Conservation (phyloP, 2,113 vertebrate genomes). For the Spea bombifrons region DNA sequence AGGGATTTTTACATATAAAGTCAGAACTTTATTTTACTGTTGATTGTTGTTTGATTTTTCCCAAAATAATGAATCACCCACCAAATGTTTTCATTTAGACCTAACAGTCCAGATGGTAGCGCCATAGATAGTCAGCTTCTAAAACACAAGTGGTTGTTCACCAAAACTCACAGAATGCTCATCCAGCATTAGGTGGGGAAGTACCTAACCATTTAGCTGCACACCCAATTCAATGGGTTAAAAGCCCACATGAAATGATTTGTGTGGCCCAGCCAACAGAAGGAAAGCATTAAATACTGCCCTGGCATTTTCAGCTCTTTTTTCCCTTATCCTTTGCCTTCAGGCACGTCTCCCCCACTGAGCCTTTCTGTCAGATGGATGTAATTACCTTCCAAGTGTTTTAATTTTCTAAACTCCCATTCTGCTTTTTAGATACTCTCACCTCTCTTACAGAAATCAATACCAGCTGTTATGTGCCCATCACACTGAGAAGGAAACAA, state of each 20-base stretch:
- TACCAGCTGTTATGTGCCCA: conserved; percentile 41
- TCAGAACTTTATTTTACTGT: no score
- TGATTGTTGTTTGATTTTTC: no score
- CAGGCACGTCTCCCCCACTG: conserved; percentile 47
- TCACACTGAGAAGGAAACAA: conserved; percentile 30
- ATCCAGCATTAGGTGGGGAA: no score
- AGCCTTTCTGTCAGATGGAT: conserved; percentile 46
- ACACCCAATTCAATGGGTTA: background rate
- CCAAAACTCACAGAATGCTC: no score
- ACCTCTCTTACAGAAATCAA: conserved; percentile 42
- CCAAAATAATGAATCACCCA: no score
- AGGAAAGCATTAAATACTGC: conserved; percentile 42
- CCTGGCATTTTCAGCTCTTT: conserved; percentile 37
- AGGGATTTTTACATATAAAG: no score
- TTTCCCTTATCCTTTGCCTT: conserved; percentile 37
- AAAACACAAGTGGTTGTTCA: no score
- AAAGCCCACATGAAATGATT: conserved; percentile 26
- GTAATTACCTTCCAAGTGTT: conserved; percentile 48
- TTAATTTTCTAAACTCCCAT: conserved; percentile 46
- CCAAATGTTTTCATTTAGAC: no score
- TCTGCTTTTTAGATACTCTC: conserved; percentile 38
- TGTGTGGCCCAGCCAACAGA: conserved; percentile 41
- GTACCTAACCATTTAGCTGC: no score
- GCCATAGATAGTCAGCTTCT: no score
- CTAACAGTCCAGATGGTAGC: no score